Base-by-base conservation (phyloP, 2,888 invertebrate genomes). In the Zaprionus bogoriensis region DNA sequence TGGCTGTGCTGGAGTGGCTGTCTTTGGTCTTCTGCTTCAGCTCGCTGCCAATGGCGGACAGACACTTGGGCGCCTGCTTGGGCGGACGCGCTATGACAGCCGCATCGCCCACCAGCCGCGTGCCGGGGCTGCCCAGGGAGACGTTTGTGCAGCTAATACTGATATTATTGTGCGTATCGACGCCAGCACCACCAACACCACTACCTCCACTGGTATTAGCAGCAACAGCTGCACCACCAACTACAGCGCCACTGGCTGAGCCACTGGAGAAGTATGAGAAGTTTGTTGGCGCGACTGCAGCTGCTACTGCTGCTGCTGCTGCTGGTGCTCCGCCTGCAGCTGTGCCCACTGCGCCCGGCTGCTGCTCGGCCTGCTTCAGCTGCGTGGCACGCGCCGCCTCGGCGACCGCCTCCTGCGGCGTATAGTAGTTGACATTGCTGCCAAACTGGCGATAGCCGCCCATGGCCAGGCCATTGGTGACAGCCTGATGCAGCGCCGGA, bases 401-500 rank as follows among this genome's bases (percentile, higher is more conserved):
- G n/a, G 88, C 88, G 7, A 82, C 88, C 20, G 88, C 89, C 65
- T 90, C 90, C 61, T 90, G 88, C 1, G 90, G 89, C 7, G 89
- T 89, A 28, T 89, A 90, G 51, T 88, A 89, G 74, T 85, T 90
- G 45, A 89, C 88, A 59, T 89, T 89, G 52, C 88, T 85, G 50
- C 87, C 85, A 64, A 89, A 90, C 61, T 89, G 89, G 7, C 89
- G 87, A 67, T 90, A 90, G 10, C 87, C 89, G 28, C 87, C 85
- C 58, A 89, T 82, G 6, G 89, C 82, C 47, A 90, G 66, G 2
- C 90, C 89, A 65, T 89, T 89, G 6, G 91, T 90, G 0, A 90
- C 90, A 5, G 90, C 90, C 50, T 90, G 90, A 66, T 91, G 91
- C 47, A 91, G 57, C 7, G 91, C 91, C 0, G 96, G 96, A 90